phyloP scores from a whole-genome alignment of 2,113 vertebrate genomes.

The Pagrus major region DNA sequence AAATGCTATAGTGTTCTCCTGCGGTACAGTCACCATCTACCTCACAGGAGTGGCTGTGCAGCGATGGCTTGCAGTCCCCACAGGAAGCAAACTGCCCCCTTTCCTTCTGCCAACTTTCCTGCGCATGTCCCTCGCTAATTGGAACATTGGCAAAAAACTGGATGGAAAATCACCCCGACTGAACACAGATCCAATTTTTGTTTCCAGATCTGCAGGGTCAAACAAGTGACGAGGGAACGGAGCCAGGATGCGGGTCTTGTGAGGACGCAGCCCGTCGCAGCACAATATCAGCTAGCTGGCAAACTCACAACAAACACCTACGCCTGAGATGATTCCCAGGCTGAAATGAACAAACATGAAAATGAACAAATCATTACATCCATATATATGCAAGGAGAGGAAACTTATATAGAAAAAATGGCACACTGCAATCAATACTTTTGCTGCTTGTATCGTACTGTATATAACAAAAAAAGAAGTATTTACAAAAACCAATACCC shows the following conservation, averaged over 20 bases:
- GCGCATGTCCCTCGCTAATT: conserved; percentile 43
- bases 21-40: conserved; percentile 69
- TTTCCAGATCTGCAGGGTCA: conserved; percentile 48
- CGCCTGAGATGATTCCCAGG: conserved; percentile 72
- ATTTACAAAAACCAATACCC: conserved; percentile 86
- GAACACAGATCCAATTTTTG: conserved; percentile 48
- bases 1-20: conserved; percentile 82
- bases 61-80: conserved; percentile 66
- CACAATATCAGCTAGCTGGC: conserved; percentile 81
- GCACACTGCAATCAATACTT: conserved; percentile 87
- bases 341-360: conserved; percentile 63
- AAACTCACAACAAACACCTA: conserved; percentile 86
- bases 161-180: conserved; percentile 57
- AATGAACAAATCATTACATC: conserved; percentile 76
- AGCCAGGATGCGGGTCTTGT: conserved; percentile 35
- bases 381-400: conserved; percentile 76
- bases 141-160: conserved; percentile 36
- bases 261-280: conserved; percentile 66
- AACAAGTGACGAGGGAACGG: conserved; percentile 29
- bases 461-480: conserved; percentile 87
- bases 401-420: conserved; percentile 84
- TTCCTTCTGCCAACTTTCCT: conserved; percentile 37
- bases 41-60: conserved; percentile 71
- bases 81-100: conserved; percentile 58
- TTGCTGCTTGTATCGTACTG: conserved; percentile 81